Percentiles rank a stretch among this genome's conserved stretches.
Conservation (phyloP, 2,797 vertebrate genomes). For the Clarias pachynema region DNA sequence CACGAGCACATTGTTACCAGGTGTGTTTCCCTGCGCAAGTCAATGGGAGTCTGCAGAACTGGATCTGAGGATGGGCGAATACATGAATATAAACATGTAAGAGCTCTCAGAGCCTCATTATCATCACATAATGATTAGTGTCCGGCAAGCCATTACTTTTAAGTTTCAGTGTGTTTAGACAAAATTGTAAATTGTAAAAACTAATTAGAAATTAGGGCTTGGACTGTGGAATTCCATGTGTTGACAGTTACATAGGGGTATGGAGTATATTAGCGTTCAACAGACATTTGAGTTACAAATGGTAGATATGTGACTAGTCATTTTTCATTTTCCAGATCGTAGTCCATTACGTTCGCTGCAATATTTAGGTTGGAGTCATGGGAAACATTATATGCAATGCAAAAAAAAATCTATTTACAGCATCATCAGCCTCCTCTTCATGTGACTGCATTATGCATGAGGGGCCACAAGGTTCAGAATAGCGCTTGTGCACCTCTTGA, state of each 20-base stretch:
- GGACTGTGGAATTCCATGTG: no score
- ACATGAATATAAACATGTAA: background rate
- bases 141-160: background rate
- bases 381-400: no score
- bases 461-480: no score
- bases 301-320: background rate
- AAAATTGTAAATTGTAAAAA: no score
- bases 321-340: background rate
- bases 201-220: no score
- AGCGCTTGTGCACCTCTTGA: no score
- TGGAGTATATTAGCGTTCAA: background rate
- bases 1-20: slow-evolving; percentile 6
- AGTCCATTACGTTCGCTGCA: no score
- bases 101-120: background rate
- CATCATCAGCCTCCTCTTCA: no score
- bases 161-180: no score
- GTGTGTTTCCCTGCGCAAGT: background rate
- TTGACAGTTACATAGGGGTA: background rate
- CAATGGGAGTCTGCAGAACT: background rate
- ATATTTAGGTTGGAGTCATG: background rate
- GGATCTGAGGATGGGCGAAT: slow-evolving; percentile 9
- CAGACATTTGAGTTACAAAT: background rate
- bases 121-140: background rate
- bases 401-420: no score
- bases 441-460: no score